Evolutionary conservation across 2,888 invertebrate genomes (phyloP).

Genomic region (Ophonus ardosiacus): DNA sequence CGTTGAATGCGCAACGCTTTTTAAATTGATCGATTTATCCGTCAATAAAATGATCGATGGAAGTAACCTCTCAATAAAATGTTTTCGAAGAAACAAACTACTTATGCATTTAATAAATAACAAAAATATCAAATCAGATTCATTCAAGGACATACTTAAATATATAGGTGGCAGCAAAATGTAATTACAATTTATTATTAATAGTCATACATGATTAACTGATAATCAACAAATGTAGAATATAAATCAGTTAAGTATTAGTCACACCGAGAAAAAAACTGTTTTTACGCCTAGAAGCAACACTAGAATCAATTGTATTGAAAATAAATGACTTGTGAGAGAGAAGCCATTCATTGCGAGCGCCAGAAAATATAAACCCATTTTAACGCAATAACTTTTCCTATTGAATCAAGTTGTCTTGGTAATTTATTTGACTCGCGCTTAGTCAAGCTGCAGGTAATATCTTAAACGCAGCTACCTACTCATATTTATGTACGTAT

Average conservation of each 20-base stretch:
- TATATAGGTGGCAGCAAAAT: too few species aligned
- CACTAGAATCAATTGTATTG: background rate
- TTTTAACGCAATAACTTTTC: slow-evolving; percentile 31
- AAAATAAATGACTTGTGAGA: background rate
- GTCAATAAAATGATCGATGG: too few species aligned
- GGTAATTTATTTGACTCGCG: slow-evolving; percentile 43
- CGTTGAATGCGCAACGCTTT: too few species aligned
- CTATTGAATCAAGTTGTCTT: slow-evolving; percentile 51
- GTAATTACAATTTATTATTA: too few species aligned
- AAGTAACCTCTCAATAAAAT: too few species aligned
- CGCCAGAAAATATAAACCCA: slow-evolving; percentile 11
- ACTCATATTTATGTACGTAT: slow-evolving; percentile 55
- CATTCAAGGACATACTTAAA: too few species aligned
- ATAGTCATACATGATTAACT: background rate
- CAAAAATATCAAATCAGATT: too few species aligned
- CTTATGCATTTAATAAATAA: too few species aligned
- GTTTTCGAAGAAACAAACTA: too few species aligned
- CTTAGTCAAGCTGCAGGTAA: slow-evolving; percentile 47
- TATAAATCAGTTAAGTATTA: background rate
- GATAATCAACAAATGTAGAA: background rate
- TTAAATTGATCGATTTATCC: too few species aligned
- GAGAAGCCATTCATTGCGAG: slow-evolving; percentile 19
- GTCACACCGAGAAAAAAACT: background rate
- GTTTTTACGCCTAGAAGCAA: background rate
- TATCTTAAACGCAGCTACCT: slow-evolving; percentile 50